Conservation (phyloP, 2,888 invertebrate species). For the Volucella zonaria region DNA sequence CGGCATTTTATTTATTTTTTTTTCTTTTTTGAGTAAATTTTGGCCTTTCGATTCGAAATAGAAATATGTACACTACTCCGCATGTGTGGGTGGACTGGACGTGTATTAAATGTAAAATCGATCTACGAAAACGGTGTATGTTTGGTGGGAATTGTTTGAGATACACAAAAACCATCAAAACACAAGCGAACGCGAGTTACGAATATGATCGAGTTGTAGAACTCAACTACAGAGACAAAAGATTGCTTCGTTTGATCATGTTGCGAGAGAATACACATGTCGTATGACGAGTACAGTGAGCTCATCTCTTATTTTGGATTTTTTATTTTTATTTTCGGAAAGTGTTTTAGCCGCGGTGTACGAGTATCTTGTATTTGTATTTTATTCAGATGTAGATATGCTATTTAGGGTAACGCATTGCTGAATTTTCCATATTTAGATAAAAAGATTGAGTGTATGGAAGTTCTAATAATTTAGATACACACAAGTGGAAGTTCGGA, state of each 20-base stretch:
- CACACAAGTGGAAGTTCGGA: constrained; percentile 17
- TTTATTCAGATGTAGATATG: background rate
- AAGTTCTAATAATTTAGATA: constrained; percentile 32
- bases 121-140: constrained; percentile 27
- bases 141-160: constrained; percentile 36
- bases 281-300: constrained; percentile 36
- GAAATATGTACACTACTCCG: constrained; percentile 31
- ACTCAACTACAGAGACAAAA: constrained; percentile 26
- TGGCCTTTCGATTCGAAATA: constrained; percentile 35
- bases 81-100: constrained; percentile 57
- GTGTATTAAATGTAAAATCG: constrained; percentile 51
- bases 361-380: too few species aligned
- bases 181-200: too few species aligned
- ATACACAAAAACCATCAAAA: constrained; percentile 4
- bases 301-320: constrained; percentile 66
- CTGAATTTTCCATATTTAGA: constrained; percentile 36
- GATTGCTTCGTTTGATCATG: constrained; percentile 28
- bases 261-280: constrained; percentile 27
- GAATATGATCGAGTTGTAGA: constrained; percentile 3
- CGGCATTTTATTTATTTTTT: constrained; percentile 10
- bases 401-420: constrained; percentile 25
- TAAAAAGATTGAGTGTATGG: background rate
- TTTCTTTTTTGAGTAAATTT: constrained; percentile 39
- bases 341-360: constrained; percentile 41
- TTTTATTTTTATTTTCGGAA: background rate